phyloP scores from a whole-genome alignment of 2,113 vertebrate genomes.

The Scartelaos histophorus region DNA sequence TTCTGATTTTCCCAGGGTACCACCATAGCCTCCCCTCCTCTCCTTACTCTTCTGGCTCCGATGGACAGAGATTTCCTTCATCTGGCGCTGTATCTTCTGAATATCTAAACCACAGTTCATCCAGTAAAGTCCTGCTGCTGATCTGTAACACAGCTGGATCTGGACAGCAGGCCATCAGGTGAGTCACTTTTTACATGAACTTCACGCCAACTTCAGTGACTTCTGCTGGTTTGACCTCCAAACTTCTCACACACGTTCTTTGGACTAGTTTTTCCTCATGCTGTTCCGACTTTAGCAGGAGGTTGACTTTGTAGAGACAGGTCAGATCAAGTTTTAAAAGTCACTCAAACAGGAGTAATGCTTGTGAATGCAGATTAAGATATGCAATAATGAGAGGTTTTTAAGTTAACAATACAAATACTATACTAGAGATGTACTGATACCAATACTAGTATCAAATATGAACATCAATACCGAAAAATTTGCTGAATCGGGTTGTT shows the following conservation, averaged over 20 bases:
- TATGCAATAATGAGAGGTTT: neutral
- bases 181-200: constrained; percentile 26
- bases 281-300: neutral
- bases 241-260: neutral
- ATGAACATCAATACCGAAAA: neutral
- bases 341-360: neutral
- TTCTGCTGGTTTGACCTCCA: neutral
- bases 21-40: constrained; percentile 82
- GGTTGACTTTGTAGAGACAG: neutral
- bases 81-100: constrained; percentile 78
- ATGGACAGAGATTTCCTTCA: constrained; percentile 64
- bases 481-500: too few species aligned
- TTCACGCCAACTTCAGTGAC: neutral
- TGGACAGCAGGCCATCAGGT: constrained; percentile 83
- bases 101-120: constrained; percentile 70
- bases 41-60: constrained; percentile 64
- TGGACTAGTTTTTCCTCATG: neutral
- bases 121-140: constrained; percentile 81
- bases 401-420: neutral
- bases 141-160: constrained; percentile 84
- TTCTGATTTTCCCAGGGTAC: constrained; percentile 67
- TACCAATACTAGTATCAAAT: too few species aligned
- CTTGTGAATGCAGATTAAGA: neutral
- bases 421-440: too few species aligned
- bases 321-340: neutral